Conservation (phyloP, 2,797 vertebrate genomes). For the Huso huso region DNA sequence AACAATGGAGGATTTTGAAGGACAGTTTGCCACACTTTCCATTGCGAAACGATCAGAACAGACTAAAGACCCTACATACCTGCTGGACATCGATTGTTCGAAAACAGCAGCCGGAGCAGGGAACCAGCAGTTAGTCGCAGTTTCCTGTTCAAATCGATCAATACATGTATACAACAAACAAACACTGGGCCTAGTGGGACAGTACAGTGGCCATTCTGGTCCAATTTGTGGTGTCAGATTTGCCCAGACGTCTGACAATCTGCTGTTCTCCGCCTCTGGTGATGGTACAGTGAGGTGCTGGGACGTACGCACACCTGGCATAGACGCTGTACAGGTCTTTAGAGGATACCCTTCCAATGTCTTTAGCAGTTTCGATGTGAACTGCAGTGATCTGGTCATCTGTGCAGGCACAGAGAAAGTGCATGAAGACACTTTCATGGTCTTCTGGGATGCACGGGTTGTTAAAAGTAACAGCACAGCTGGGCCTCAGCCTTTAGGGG, state of each 20-base stretch:
- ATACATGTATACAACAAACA: conserved; percentile 66
- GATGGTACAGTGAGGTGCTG: conserved; percentile 69
- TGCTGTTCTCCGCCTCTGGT: conserved; percentile 69
- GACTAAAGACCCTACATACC: conserved; percentile 57
- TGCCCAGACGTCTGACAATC: conserved; percentile 36
- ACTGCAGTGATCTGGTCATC: conserved; percentile 63
- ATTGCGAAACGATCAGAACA: conserved; percentile 55
- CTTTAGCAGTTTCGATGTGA: conserved; percentile 78
- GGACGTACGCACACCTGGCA: conserved; percentile 64
- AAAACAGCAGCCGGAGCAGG: conserved; percentile 10
- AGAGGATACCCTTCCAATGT: conserved; percentile 60
- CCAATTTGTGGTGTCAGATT: conserved; percentile 63
- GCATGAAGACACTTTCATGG: conserved; percentile 68
- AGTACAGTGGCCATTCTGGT: conserved; percentile 47
- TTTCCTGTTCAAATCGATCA: conserved; percentile 65
- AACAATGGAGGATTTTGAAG: conserved; percentile 64
- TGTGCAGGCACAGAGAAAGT: conserved; percentile 84
- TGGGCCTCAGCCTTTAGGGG: conserved; percentile 55
- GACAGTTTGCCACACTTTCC: conserved; percentile 60
- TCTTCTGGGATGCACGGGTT: conserved; percentile 83
- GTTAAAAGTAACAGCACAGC: conserved; percentile 29
- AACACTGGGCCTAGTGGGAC: conserved; percentile 49
- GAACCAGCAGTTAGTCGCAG: conserved; percentile 50
- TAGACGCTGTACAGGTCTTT: conserved; percentile 55
- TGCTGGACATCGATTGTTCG: conserved; percentile 63